Evolutionary conservation across 2,113 vertebrate species (phyloP).

Genomic region (Indicator indicator): DNA sequence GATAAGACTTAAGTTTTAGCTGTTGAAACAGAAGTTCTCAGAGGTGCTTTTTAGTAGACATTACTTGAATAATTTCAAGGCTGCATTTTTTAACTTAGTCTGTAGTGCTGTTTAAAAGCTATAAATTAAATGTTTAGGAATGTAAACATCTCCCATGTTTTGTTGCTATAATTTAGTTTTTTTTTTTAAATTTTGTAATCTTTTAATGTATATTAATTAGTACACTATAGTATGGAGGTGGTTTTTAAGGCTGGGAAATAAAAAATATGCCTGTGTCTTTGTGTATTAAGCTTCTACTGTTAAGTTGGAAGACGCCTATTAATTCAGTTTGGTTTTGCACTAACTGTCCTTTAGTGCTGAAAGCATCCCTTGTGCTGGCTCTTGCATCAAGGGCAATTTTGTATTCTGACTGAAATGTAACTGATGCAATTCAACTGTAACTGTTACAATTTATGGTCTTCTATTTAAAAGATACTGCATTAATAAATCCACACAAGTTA

Average conservation of each 20-base stretch:
- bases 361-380: background rate
- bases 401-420: background rate
- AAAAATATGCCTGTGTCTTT: background rate
- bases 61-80: conserved; percentile 8
- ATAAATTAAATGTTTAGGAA: background rate
- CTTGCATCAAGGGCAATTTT: background rate
- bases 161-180: background rate
- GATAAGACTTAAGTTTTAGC: background rate
- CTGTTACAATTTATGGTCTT: background rate
- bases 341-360: background rate
- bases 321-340: background rate
- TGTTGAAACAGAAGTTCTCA: background rate
- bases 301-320: background rate
- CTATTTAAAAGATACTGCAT: background rate
- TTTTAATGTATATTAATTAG: background rate
- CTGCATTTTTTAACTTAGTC: background rate
- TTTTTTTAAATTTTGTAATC: background rate
- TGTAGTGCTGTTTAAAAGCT: background rate
- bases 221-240: background rate
- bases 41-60: background rate
- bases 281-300: background rate
- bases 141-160: background rate
- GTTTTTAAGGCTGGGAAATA: background rate
- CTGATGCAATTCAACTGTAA: background rate
- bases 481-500: background rate